These are phyloP conservation scores for Mungos mungo DNA, from an alignment of 2,113 vertebrate species.

Conservation along the genomic window DNA sequence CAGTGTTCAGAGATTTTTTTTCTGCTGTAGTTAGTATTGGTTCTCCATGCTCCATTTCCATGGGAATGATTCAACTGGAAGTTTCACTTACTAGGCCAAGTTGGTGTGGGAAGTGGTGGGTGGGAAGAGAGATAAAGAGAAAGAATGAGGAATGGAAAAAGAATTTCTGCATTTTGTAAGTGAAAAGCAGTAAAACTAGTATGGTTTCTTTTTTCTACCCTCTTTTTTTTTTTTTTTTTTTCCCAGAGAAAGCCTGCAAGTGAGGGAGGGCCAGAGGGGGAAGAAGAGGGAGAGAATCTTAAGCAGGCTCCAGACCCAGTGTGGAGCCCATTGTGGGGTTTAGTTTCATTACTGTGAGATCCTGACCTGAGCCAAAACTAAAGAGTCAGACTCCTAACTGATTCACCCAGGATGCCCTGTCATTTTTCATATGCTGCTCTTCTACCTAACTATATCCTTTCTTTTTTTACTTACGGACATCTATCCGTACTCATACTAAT, in stretches of 20 bases:
- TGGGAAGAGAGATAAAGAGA: background rate
- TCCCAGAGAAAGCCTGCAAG: too few relatives aligned
- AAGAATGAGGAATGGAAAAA: background rate
- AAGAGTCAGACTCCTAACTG: too few relatives aligned
- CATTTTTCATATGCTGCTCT: background rate
- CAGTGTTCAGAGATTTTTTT: constrained; percentile 34
- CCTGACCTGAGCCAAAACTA: too few relatives aligned
- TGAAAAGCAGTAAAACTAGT: background rate
- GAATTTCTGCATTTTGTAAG: background rate
- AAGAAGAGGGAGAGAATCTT: too few relatives aligned
- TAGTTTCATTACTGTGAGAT: too few relatives aligned
- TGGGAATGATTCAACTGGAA: constrained; percentile 10
- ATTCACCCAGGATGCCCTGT: background rate
- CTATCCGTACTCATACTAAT: background rate
- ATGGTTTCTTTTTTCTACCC: background rate
- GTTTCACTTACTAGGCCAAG: constrained; percentile 29
- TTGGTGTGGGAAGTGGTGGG: background rate
- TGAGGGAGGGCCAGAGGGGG: too few relatives aligned
- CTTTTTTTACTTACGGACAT: background rate
- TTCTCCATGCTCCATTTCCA: constrained; percentile 44
- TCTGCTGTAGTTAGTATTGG: constrained; percentile 19
- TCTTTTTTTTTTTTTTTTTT: too few relatives aligned
- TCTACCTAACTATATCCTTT: background rate
- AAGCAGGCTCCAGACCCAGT: too few relatives aligned
- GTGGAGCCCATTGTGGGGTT: too few relatives aligned